Evolutionary conservation across 2,113 vertebrate species (phyloP).

Genomic region (Pristiophorus japonicus): DNA sequence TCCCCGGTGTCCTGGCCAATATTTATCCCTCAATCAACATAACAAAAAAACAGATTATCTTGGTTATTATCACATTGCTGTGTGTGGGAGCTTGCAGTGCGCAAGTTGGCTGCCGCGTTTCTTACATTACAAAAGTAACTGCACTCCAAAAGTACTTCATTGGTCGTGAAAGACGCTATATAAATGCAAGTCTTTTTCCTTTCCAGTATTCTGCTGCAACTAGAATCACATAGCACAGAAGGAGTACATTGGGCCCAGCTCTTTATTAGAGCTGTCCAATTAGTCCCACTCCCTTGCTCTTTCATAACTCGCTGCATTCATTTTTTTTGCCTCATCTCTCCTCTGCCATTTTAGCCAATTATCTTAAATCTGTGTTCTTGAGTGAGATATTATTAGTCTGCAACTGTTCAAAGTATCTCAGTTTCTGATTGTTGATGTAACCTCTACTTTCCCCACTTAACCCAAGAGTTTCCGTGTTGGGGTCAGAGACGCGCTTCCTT

Average conservation of each 20-base stretch:
- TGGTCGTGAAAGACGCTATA: too few species aligned
- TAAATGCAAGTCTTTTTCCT: too few species aligned
- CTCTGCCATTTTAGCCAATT: background rate
- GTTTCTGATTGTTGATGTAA: background rate
- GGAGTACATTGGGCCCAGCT: background rate
- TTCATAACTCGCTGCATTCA: too few species aligned
- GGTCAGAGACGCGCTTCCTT: background rate
- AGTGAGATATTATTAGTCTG: background rate
- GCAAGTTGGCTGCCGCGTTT: too few species aligned
- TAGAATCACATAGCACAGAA: background rate
- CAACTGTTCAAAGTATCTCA: background rate
- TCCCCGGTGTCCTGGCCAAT: too few species aligned
- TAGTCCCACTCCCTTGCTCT: background rate
- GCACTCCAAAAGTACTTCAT: too few species aligned
- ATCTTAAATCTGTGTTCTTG: background rate
- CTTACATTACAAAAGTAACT: too few species aligned
- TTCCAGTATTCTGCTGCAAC: background rate
- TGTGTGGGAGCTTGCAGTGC: too few species aligned
- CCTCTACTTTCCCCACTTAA: background rate
- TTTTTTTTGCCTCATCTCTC: background rate
- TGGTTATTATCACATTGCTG: too few species aligned
- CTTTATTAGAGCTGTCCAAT: background rate
- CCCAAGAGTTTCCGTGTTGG: background rate
- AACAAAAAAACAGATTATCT: too few species aligned
- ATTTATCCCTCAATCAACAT: too few species aligned